These are phyloP conservation scores for Garrulus glandarius DNA, from an alignment of 2,797 vertebrate genomes.

Conservation along the genomic window DNA sequence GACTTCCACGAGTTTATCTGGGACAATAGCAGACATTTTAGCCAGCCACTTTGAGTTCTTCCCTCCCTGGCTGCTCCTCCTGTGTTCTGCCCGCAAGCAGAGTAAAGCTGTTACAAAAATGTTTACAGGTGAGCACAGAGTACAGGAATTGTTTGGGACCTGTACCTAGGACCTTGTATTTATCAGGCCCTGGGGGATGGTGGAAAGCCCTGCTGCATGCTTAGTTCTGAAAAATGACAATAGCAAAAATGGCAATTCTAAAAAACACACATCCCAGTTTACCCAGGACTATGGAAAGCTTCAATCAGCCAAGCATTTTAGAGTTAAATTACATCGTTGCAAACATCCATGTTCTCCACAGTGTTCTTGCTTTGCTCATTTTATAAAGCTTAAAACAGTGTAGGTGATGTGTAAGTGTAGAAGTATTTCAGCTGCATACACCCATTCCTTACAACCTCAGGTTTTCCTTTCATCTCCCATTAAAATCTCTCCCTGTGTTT, in stretches of 20 bases:
- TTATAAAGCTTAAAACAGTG: background rate
- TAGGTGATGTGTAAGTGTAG: background rate
- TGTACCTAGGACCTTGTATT: accelerated
- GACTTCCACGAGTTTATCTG: slow-evolving; percentile 79
- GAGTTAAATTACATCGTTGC: background rate
- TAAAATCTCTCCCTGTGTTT: background rate
- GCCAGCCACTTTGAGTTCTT: slow-evolving; percentile 94
- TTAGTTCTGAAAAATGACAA: background rate
- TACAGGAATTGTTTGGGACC: too few relatives aligned
- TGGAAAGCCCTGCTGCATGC: background rate
- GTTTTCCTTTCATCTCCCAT: background rate
- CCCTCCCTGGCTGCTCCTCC: slow-evolving; percentile 93
- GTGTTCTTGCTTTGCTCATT: background rate
- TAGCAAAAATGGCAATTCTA: background rate
- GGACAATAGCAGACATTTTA: slow-evolving; percentile 92
- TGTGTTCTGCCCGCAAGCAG: slow-evolving; percentile 93
- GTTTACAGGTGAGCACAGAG: slow-evolving; percentile 86
- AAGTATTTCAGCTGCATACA: background rate
- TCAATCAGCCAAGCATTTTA: background rate
- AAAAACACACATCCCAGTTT: background rate
- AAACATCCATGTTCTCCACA: background rate
- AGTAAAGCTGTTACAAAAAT: slow-evolving; percentile 96
- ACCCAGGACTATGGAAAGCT: background rate
- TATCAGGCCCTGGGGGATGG: background rate
- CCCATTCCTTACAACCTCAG: background rate